Conservation (phyloP, 1,140 invertebrate genomes). For the Anastatus disparis region DNA sequence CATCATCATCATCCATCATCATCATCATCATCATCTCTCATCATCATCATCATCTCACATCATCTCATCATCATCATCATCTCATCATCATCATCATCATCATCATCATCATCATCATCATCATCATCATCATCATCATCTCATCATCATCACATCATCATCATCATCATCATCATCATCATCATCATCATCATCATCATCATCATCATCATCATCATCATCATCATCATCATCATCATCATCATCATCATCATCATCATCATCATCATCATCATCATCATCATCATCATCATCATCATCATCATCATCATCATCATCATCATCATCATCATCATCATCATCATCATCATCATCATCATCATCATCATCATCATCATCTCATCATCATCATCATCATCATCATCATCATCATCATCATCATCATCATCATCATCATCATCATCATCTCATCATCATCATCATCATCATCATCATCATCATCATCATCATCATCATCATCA, state of each 20-base stretch:
- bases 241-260: neutral
- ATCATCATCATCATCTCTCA: too few species aligned
- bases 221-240: neutral
- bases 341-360: neutral
- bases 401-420: neutral
- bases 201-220: constrained; percentile 33
- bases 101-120: too few species aligned
- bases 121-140: too few species aligned
- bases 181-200: constrained; percentile 42
- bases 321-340: neutral
- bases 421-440: neutral
- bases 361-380: too few species aligned
- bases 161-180: constrained; percentile 49
- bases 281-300: neutral
- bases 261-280: neutral
- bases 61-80: too few species aligned
- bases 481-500: neutral
- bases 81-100: too few species aligned
- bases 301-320: neutral
- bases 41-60: too few species aligned
- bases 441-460: too few species aligned
- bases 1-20: too few species aligned
- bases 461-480: too few species aligned
- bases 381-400: too few species aligned
- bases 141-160: too few species aligned